These are phyloP conservation scores for Aythya fuligula DNA, from an alignment of 2,797 vertebrate genomes.

Conservation along the genomic window DNA sequence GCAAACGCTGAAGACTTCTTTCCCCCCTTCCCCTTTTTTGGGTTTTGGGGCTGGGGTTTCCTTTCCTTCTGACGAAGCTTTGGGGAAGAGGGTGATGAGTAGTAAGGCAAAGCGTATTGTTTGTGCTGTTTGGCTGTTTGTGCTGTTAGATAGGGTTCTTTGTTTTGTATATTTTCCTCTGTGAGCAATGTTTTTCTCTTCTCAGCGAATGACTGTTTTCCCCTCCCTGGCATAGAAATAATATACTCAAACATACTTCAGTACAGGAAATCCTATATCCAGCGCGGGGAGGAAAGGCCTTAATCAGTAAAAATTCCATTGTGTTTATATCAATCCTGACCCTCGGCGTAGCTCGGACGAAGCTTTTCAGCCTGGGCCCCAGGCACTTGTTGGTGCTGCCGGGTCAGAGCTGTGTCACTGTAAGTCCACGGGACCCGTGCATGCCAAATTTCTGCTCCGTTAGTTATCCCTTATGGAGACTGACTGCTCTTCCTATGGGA, in stretches of 20 bases:
- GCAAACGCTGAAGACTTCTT: not conserved
- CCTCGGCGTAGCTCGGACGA: not conserved
- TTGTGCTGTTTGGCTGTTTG: not conserved
- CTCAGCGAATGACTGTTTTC: not conserved
- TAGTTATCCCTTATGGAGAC: not conserved
- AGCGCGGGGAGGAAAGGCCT: constrained; percentile 30
- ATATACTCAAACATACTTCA: constrained; percentile 29
- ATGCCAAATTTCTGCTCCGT: not conserved
- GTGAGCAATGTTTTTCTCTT: constrained; percentile 13
- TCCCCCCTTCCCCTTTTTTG: not conserved
- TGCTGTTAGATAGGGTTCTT: not conserved
- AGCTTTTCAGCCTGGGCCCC: constrained; percentile 10
- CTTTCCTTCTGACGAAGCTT: not conserved
- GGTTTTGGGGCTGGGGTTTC: not conserved
- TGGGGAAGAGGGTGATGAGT: not conserved
- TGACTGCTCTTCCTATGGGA: not conserved
- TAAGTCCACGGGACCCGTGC: not conserved
- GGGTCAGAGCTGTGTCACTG: not conserved
- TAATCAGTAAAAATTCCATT: constrained; percentile 69
- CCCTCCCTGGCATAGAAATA: constrained; percentile 53
- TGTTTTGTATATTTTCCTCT: not conserved
- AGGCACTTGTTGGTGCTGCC: constrained; percentile 19
- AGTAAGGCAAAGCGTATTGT: not conserved
- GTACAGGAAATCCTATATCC: constrained; percentile 70
- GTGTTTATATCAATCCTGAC: constrained; percentile 66